These are phyloP conservation scores for Colostygia pectinataria DNA, from an alignment of 2,888 invertebrate species.

Conservation along the genomic window DNA sequence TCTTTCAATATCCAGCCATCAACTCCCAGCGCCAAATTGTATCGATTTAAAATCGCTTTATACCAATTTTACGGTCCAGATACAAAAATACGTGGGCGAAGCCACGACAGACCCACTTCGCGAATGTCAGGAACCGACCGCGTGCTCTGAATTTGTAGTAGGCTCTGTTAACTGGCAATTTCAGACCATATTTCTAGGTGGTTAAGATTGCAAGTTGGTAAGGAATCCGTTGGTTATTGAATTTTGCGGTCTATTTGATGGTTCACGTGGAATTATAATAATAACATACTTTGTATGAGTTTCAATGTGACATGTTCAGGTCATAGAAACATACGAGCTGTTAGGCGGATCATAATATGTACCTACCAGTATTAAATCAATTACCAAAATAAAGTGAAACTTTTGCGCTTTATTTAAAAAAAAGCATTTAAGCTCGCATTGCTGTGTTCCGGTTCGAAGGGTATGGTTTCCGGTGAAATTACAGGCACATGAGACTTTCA, in stretches of 20 bases:
- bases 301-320: conserved; percentile 10
- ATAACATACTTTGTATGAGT: conserved; percentile 11
- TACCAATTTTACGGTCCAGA: conserved; percentile 47
- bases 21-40: conserved; percentile 1
- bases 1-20: conserved; percentile 3
- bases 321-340: neutral
- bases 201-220: conserved; percentile 15
- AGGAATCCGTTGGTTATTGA: conserved; percentile 18
- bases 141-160: conserved; percentile 41
- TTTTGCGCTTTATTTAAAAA: no score
- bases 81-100: conserved; percentile 37
- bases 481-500: no score
- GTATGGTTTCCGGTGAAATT: no score
- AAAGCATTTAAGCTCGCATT: no score
- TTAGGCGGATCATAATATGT: no score
- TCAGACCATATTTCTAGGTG: conserved; percentile 6
- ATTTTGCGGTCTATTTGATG: conserved; percentile 21
- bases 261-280: conserved; percentile 8
- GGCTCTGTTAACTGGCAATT: conserved; percentile 10
- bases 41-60: conserved; percentile 32
- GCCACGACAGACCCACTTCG: conserved; percentile 36
- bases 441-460: no score
- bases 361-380: no score
- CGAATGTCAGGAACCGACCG: conserved; percentile 38
- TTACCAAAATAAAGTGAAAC: no score